A percentile compares a stretch with the other conserved stretches of the same genome.
These are phyloP conservation scores for Steromphala cineraria DNA, from an alignment of 2,888 invertebrate species.

Conservation along the genomic window DNA sequence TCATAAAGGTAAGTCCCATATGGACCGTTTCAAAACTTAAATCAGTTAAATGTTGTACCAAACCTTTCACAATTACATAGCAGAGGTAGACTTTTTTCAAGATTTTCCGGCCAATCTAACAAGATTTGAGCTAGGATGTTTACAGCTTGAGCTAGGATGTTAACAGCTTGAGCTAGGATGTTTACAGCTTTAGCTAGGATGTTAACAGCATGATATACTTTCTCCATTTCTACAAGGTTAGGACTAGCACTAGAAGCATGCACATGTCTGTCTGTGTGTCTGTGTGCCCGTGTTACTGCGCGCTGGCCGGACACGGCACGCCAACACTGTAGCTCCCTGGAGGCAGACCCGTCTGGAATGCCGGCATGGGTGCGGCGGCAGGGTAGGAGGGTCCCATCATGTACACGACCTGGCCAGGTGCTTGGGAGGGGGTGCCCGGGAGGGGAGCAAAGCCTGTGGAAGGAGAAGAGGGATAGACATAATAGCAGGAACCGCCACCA, in stretches of 20 bases:
- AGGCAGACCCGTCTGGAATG: constrained; percentile 8
- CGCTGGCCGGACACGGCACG: constrained; percentile 4
- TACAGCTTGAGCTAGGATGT: no score
- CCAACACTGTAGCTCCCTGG: constrained; percentile 2
- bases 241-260: neutral
- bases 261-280: neutral
- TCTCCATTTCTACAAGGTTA: neutral
- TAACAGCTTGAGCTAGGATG: no score
- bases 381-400: constrained; percentile 35
- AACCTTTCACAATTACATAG: no score
- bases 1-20: no score
- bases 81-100: no score
- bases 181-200: no score
- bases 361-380: neutral
- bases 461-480: constrained; percentile 44
- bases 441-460: constrained; percentile 42
- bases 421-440: constrained; percentile 31
- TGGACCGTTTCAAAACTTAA: no score
- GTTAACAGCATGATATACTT: no score
- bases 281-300: constrained; percentile 2
- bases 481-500: constrained; percentile 43
- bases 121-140: no score
- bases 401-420: constrained; percentile 41
- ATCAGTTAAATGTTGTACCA: no score
- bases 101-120: no score